A percentile compares a stretch with the other conserved stretches of the same genome.
Conservation (phyloP, 2,113 vertebrate species). For the Astur gentilis region DNA sequence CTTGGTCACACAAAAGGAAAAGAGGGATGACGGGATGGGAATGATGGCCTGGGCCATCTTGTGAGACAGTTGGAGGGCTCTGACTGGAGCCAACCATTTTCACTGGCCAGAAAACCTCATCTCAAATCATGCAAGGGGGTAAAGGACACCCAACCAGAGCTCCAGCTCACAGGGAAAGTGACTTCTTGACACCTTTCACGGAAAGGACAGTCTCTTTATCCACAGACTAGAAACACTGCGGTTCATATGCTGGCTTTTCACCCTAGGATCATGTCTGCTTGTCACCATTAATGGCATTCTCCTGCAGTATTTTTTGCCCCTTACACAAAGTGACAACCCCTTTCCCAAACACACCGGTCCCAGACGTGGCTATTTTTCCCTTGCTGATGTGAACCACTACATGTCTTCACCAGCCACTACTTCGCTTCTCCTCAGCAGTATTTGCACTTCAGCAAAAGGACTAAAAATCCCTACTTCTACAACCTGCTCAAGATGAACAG, state of each 20-base stretch:
- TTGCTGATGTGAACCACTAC: background rate
- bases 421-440: background rate
- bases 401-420: background rate
- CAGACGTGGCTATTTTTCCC: fast-evolving
- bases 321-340: background rate
- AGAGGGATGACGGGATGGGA: background rate
- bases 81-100: background rate
- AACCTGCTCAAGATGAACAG: background rate
- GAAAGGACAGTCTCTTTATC: background rate
- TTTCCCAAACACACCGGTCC: background rate
- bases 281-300: background rate
- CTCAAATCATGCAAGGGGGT: background rate
- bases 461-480: background rate
- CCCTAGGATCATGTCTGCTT: background rate
- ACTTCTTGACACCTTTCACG: background rate
- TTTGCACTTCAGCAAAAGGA: background rate
- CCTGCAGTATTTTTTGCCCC: background rate
- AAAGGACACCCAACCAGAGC: background rate
- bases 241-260: background rate
- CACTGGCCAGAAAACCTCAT: background rate
- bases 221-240: background rate
- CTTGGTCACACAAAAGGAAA: background rate
- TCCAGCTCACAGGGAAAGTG: background rate
- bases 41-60: background rate
- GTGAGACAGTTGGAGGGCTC: background rate